Base-by-base conservation (phyloP, 1,140 invertebrate genomes). In the Drosophila pruinosa region DNA sequence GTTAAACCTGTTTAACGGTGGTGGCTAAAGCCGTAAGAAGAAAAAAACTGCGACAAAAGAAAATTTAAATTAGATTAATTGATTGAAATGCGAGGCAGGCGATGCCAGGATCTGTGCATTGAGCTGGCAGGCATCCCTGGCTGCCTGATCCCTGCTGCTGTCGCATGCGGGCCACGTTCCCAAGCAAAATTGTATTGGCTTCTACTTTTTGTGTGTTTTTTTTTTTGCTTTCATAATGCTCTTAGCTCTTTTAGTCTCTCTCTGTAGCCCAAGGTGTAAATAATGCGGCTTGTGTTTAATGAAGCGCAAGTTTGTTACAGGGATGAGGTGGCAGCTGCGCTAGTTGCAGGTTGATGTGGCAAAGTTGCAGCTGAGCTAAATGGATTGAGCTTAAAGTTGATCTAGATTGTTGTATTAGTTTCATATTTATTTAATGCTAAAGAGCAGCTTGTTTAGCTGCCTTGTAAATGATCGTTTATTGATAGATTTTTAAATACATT, bases 51-150 rank as follows among this genome's bases (percentile, higher is more conserved):
- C 63, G 61, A 81, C 82, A 80, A 74, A 74, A 77, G 59, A 67
- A 86, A 90, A 82, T 90, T 90, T 86, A 90, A 90, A 90, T 90
- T 90, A 90, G 89, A 90, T 90, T 90, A 90, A 90, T 90, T 90
- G 89, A 90, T 90, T 89, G 89, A 90, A 90, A 89, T 73, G 75
- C 78, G 68, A 53, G 65, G 43, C 47, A 61, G 57, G 15, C 59
- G n/a, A 3, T 22, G 34, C 21, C 54, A 43, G 31, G 50, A 45
- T 34, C 26, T 57, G 41, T 10, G 17, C 28, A 57, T 8, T n/a
- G n/a, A 26, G 10, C 53, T 43, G 78, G 54, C 65, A 69, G 50
- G 28, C 58, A 54, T 41, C n/a, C 62, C 74, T 59, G 63, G 52
- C 14, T n/a, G n/a, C n/a, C n/a, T n/a, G n/a, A n/a, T n/a, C n/a